A percentile compares a stretch with the other conserved stretches of the same genome.
These are phyloP conservation scores for Synanthedon formicaeformis DNA, from an alignment of 2,888 invertebrate species.

Conservation along the genomic window DNA sequence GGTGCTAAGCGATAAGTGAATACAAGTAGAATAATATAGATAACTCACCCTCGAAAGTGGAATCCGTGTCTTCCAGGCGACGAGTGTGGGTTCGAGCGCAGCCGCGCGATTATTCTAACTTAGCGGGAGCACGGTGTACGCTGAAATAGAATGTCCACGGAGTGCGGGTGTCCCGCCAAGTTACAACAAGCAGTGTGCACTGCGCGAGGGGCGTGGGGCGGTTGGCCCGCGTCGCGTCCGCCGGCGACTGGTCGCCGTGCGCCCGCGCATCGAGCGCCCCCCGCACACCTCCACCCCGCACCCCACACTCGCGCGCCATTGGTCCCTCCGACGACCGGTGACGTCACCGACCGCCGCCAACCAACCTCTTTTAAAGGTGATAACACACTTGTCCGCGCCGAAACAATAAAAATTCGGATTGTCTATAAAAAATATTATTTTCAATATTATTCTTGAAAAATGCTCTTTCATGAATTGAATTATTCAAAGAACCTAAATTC, in stretches of 20 bases:
- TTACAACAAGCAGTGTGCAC: slow-evolving; percentile 7
- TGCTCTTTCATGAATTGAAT: too few species aligned
- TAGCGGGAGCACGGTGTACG: slow-evolving; percentile 12
- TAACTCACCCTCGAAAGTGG: too few species aligned
- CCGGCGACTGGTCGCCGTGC: slow-evolving; percentile 22
- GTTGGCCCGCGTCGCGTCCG: slow-evolving; percentile 24
- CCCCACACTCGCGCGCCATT: slow-evolving; percentile 17
- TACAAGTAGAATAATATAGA: too few species aligned
- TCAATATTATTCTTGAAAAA: background rate
- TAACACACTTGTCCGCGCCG: slow-evolving; percentile 11
- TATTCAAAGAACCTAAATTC: background rate
- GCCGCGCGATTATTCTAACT: slow-evolving; percentile 34
- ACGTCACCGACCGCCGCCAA: slow-evolving; percentile 36
- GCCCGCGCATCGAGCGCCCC: slow-evolving; percentile 19
- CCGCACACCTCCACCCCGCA: slow-evolving; percentile 16
- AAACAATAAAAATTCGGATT: slow-evolving; percentile 12
- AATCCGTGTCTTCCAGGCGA: slow-evolving; percentile 13
- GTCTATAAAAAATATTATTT: too few species aligned
- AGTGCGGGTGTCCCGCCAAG: background rate
- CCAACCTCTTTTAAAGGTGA: slow-evolving; percentile 15
- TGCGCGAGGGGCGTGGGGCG: slow-evolving; percentile 53
- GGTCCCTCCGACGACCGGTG: slow-evolving; percentile 38
- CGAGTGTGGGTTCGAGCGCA: slow-evolving; percentile 3
- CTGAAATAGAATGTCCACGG: background rate
- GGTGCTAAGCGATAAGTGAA: too few species aligned